Evolutionary conservation across 2,797 vertebrate species (phyloP).

Genomic region (Mus spretus): DNA sequence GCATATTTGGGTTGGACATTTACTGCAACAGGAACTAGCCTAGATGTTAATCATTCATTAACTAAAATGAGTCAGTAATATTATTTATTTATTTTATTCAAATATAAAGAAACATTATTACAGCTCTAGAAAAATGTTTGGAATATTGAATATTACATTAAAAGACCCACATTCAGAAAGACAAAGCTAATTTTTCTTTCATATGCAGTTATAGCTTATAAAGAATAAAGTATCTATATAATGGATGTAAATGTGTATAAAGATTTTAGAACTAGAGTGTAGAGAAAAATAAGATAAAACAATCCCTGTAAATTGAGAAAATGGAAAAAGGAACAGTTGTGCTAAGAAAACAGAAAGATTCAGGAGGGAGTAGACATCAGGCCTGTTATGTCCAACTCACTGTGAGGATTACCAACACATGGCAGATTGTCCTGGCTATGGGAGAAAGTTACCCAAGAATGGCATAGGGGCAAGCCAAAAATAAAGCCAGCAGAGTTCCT

Average conservation of each 20-base stretch:
- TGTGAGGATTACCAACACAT: no score
- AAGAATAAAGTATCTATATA: neutral
- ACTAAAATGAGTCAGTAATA: neutral
- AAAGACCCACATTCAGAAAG: neutral
- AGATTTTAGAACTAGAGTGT: neutral
- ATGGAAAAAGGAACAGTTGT: neutral
- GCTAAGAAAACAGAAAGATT: neutral
- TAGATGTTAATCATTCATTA: neutral
- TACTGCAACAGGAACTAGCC: no score
- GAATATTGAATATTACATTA: neutral
- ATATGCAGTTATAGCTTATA: neutral
- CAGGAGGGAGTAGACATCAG: neutral
- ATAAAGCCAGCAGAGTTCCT: neutral
- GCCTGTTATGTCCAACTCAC: neutral
- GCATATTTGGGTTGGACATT: no score
- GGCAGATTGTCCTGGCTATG: no score
- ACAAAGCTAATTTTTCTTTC: neutral
- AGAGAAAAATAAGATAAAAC: neutral
- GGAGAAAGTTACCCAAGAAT: neutral
- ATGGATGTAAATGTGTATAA: neutral
- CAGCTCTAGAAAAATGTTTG: neutral
- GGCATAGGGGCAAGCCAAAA: neutral
- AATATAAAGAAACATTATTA: neutral
- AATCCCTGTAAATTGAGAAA: neutral
- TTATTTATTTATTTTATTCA: neutral